phyloP scores from a whole-genome alignment of 2,888 invertebrate species.

The Thymelicus lineola region DNA sequence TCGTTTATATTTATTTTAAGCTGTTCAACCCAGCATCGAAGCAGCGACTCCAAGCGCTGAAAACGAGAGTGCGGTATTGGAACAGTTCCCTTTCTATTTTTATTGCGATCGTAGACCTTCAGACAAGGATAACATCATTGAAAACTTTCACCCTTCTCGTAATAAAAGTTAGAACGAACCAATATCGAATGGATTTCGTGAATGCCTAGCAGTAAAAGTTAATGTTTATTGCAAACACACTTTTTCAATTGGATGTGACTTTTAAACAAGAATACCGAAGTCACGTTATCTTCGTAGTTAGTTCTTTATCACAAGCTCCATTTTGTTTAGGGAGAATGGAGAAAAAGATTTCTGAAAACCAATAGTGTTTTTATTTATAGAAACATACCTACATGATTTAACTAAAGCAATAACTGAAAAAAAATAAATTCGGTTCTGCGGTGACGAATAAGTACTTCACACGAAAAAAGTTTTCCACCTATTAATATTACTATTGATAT shows the following conservation, averaged over 20 bases:
- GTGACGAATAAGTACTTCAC: too few species aligned
- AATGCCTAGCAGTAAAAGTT: slow-evolving; percentile 17
- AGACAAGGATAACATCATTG: slow-evolving; percentile 35
- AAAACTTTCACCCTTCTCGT: slow-evolving; percentile 31
- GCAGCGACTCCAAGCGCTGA: not conserved
- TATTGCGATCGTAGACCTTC: slow-evolving; percentile 16
- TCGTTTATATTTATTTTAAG: too few species aligned
- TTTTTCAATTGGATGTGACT: slow-evolving; percentile 14
- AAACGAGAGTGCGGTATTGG: slow-evolving; percentile 12
- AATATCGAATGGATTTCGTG: slow-evolving; percentile 20
- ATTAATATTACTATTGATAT: too few species aligned
- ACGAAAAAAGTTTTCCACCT: too few species aligned
- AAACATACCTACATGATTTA: too few species aligned
- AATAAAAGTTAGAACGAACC: slow-evolving; percentile 29
- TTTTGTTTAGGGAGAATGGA: not conserved
- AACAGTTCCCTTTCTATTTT: slow-evolving; percentile 23
- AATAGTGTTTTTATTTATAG: too few species aligned
- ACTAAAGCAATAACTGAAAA: too few species aligned
- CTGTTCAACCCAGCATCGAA: too few species aligned
- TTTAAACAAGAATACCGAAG: not conserved
- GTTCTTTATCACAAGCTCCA: not conserved
- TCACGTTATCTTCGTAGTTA: not conserved
- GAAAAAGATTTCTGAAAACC: not conserved
- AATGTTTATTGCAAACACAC: slow-evolving; percentile 2
- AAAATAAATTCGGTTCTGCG: too few species aligned